Conservation (phyloP, 2,797 vertebrate genomes). For the Chloroceryle inda region DNA sequence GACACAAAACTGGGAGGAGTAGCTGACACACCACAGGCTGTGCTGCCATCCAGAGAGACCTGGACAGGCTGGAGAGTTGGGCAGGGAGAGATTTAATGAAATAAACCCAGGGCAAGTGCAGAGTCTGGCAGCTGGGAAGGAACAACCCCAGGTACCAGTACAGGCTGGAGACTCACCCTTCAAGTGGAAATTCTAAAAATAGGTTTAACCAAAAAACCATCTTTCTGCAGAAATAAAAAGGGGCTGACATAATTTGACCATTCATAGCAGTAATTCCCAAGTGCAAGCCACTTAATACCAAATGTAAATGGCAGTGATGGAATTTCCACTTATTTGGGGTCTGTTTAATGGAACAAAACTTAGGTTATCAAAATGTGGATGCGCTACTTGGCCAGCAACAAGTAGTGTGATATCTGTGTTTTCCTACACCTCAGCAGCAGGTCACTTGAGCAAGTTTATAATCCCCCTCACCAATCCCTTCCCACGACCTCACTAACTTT, state of each 20-base stretch:
- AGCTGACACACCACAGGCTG: too few relatives aligned
- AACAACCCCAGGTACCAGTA: too few relatives aligned
- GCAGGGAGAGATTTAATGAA: too few relatives aligned
- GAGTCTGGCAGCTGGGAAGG: too few relatives aligned
- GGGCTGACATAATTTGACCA: background rate
- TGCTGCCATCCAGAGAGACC: too few relatives aligned
- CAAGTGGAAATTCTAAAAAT: background rate
- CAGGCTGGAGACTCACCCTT: background rate
- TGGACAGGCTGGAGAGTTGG: too few relatives aligned
- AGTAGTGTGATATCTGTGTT: background rate
- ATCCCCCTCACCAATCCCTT: background rate
- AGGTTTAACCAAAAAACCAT: background rate
- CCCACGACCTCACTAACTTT: background rate
- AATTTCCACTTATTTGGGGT: background rate
- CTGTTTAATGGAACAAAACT: background rate
- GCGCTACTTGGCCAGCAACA: background rate
- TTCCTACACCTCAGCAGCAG: background rate
- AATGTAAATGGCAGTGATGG: background rate
- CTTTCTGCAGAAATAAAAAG: slow-evolving; percentile 20
- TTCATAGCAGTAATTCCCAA: background rate
- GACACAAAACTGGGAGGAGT: too few relatives aligned
- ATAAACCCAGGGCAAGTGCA: too few relatives aligned
- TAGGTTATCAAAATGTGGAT: background rate
- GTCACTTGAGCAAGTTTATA: background rate
- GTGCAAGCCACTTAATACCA: background rate